Base-by-base conservation (phyloP, 2,888 invertebrate species). In the Dione juno region DNA sequence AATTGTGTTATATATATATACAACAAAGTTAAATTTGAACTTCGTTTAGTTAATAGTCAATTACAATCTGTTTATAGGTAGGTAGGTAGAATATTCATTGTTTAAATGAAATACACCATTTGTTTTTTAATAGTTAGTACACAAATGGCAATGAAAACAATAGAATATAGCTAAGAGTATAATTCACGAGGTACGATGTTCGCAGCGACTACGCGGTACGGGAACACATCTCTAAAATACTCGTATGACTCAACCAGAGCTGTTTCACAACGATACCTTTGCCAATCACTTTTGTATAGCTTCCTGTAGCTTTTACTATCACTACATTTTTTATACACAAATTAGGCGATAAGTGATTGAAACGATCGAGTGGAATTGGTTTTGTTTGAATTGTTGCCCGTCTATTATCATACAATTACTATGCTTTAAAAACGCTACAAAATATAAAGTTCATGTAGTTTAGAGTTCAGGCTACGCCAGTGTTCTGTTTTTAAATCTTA, bases 231-330 rank as follows among this genome's bases (percentile, higher is more conserved):
- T 81, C 87, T 75, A 80, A 91, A 92, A 93, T 91, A 92, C 84
- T 75, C 81, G 75, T 76, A 79, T 93, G 92, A 93, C 82, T 92
- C 92, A 92, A 77, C 78, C 80, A 77, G 77, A 72, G 80, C 84
- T 84, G 85, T 90, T 91, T 91, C 88, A 89, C 90, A 88, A 87
- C 88, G 83, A 83, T 85, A 86, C 88, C 89, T 89, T 86, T 90
- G 90, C 92, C 92, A 92, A 92, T 91, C 86, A 86, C 87, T 89
- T 87, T 86, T 87, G 85, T 89, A 88, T 87, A 88, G 86, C 90
- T 92, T 92, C 92, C 91, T 92, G 89, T 85, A 88, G 84, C 84
- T 80, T 80, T 79, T 80, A 79, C 75, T 73, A 70, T 65, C 68
- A 71, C 52, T 53, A 11, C 70, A 61, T 68, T 75, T 74, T 74